Evolutionary conservation across 1,140 invertebrate genomes (phyloP).

Genomic region (Nephila pilipes): DNA sequence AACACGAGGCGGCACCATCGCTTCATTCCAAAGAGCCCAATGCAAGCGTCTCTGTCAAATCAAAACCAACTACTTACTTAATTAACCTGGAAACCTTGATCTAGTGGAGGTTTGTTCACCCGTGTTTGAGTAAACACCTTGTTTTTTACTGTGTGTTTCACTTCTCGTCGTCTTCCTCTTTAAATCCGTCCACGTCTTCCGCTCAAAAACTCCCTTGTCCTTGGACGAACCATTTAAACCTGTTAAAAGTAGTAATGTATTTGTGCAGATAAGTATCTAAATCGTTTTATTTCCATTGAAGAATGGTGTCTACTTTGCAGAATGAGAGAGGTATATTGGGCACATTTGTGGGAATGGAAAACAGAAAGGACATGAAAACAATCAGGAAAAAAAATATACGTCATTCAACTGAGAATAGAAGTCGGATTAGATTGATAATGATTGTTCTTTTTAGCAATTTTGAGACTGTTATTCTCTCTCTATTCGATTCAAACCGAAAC

Average conservation of each 20-base stretch:
- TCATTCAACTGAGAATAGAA: neutral
- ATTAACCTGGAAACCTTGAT: conserved; percentile 73
- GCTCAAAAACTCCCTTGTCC: neutral
- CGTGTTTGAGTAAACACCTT: conserved; percentile 42
- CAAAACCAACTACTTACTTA: conserved; percentile 26
- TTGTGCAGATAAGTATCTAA: neutral
- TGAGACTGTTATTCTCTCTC: neutral
- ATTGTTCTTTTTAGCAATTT: neutral
- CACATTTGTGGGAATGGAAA: neutral
- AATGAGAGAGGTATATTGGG: neutral
- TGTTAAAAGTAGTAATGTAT: conserved; percentile 8
- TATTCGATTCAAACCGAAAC: too few species aligned
- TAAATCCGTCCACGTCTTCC: conserved; percentile 19
- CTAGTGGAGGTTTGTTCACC: conserved; percentile 65
- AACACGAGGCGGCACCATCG: neutral
- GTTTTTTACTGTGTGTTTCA: neutral
- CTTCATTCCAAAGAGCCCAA: neutral
- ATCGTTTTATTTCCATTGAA: neutral
- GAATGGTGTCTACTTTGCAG: too few species aligned
- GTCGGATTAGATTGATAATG: neutral
- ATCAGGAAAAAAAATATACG: neutral
- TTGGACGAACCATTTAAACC: neutral
- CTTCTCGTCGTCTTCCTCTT: conserved; percentile 1
- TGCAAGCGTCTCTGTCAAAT: neutral
- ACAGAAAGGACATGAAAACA: too few species aligned